phyloP scores from a whole-genome alignment of 2,888 invertebrate genomes.

The Nomada ruficornis region DNA sequence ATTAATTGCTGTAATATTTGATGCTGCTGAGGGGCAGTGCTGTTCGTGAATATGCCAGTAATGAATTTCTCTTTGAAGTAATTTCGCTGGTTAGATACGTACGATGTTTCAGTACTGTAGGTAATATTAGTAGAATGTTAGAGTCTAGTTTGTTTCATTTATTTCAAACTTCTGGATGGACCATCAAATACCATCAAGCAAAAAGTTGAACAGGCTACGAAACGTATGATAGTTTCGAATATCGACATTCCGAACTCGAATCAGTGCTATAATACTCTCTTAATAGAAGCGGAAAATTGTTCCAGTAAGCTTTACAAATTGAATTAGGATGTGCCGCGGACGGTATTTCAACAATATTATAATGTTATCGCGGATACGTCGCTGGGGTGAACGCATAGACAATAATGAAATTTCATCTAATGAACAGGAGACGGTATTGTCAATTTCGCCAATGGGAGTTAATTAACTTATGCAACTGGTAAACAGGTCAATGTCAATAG shows the following conservation, averaged over 20 bases:
- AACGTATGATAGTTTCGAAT: background rate
- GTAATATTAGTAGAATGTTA: too few relatives aligned
- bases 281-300: background rate
- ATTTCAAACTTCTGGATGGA: too few relatives aligned
- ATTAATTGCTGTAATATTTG: too few relatives aligned
- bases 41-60: too few relatives aligned
- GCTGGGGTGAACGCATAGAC: constrained; percentile 5
- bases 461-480: constrained; percentile 49
- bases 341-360: background rate
- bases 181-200: too few relatives aligned
- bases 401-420: constrained; percentile 48
- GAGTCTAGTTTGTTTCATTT: too few relatives aligned
- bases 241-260: background rate
- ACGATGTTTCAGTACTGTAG: too few relatives aligned
- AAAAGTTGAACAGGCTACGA: background rate
- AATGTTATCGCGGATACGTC: constrained; percentile 22
- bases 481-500: constrained; percentile 42
- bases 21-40: too few relatives aligned
- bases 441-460: constrained; percentile 47
- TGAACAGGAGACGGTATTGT: constrained; percentile 39
- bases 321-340: background rate
- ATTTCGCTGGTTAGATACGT: too few relatives aligned
- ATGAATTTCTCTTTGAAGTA: too few relatives aligned
- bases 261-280: background rate
- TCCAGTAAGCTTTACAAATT: too few relatives aligned